These are phyloP conservation scores for Ichneumon xanthorius DNA, from an alignment of 2,888 invertebrate species.

Conservation along the genomic window DNA sequence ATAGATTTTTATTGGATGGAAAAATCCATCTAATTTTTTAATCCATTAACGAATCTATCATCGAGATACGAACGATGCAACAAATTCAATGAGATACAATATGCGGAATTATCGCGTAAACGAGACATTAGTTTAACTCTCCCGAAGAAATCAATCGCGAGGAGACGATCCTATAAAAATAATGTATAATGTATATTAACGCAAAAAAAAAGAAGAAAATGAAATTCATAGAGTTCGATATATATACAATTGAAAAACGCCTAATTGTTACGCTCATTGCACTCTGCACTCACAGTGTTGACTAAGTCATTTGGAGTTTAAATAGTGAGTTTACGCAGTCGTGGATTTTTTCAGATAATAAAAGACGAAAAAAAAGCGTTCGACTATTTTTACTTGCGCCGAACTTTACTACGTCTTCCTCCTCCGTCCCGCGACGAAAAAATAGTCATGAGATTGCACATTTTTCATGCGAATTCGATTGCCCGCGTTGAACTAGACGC, in stretches of 20 bases:
- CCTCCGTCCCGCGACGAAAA: neutral
- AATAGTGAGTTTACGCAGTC: constrained; percentile 40
- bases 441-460: neutral
- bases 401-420: constrained; percentile 4
- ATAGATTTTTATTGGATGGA: neutral
- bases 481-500: neutral
- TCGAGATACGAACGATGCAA: constrained; percentile 27
- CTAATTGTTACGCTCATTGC: constrained; percentile 58
- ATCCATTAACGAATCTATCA: neutral
- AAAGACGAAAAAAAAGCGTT: constrained; percentile 32
- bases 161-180: constrained; percentile 26
- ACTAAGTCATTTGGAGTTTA: constrained; percentile 47
- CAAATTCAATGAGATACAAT: constrained; percentile 30
- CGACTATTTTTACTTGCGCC: neutral
- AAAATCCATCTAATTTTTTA: too few relatives aligned
- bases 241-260: constrained; percentile 34
- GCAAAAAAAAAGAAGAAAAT: neutral
- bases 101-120: constrained; percentile 13
- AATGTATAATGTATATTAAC: constrained; percentile 5
- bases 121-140: constrained; percentile 29
- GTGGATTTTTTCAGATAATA: constrained; percentile 54
- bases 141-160: constrained; percentile 29
- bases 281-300: constrained; percentile 41
- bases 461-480: neutral
- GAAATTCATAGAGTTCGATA: constrained; percentile 45